Base-by-base conservation (phyloP, 1,140 invertebrate genomes). In the Rhopalosiphum maidis region DNA sequence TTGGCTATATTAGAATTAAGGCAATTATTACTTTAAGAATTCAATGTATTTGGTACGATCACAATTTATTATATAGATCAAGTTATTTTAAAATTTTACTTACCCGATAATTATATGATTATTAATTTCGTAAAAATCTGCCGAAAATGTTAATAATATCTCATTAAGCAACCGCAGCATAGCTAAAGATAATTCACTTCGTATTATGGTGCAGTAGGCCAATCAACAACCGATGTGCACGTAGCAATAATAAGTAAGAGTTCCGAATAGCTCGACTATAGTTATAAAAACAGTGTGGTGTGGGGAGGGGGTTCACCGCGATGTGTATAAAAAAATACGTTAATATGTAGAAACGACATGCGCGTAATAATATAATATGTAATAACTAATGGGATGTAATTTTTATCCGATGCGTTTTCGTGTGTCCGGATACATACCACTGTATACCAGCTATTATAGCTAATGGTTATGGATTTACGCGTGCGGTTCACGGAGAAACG, bases 321-420 rank as follows among this genome's bases (percentile, higher is more conserved):
- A 15, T n/a, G 30, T 30, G 55, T 25, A 60, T 60, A 9, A 60
- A 60, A 9, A 60, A 60, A 60, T 60, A 60, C 55, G 25, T 60
- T 30, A n/a, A 15, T n/a, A 68, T 68, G 25, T 68, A 68, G 30
- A 68, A 30, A 68, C n/a, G 35, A 18, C 77, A 11, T 35, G 68
- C 21, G 18, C n/a, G 15, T 82, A 82, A 82, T 35, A 30, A 15
- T 15, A n/a, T 82, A n/a, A 82, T 82, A n/a, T n/a, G n/a, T n/a
- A 82, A 37, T 82, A 82, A 82, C 35, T 35, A n/a, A 82, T 82
- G 77, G n/a, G 77, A 21, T n/a, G 77, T 82, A 82, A 82, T 82
- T 82, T 82, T 82, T 37, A 35, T 82, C 77, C 77, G 35, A 35
- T 82, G 77, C 35, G 35, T 83, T 83, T 83, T 9, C 35, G 35